Percentiles rank a stretch among this genome's conserved stretches.
Conservation (phyloP, 2,113 vertebrate genomes). For the Solea solea region DNA sequence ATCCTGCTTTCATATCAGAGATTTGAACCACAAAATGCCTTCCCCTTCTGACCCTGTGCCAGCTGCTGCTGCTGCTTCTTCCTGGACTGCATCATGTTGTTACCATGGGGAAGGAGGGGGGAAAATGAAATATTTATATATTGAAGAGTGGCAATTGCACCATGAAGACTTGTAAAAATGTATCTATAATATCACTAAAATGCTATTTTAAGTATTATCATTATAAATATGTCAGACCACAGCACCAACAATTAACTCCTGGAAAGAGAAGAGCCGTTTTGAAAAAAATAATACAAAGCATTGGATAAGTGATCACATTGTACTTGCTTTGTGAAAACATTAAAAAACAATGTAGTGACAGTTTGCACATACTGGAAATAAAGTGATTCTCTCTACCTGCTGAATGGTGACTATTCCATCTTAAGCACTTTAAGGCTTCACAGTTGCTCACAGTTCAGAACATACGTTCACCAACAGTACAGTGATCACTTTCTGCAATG, state of each 20-base stretch:
- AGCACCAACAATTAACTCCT: too few relatives aligned
- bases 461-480: too few relatives aligned
- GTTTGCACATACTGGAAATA: conserved; percentile 45
- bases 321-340: too few relatives aligned
- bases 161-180: not conserved
- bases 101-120: not conserved
- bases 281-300: too few relatives aligned
- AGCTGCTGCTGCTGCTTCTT: not conserved
- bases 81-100: not conserved
- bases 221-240: not conserved
- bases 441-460: too few relatives aligned
- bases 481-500: too few relatives aligned
- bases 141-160: not conserved
- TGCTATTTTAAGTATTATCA: not conserved
- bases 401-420: not conserved
- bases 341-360: not conserved
- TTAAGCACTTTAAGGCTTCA: too few relatives aligned
- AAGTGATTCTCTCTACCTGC: conserved; percentile 24
- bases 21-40: conserved; percentile 6
- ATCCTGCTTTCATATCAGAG: not conserved
- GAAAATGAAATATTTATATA: conserved; percentile 3
- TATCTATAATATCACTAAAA: not conserved
- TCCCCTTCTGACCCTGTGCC: not conserved
- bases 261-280: too few relatives aligned
- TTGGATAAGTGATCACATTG: too few relatives aligned